These are phyloP conservation scores for Apotomis capreana DNA, from an alignment of 2,888 invertebrate genomes.

Conservation along the genomic window DNA sequence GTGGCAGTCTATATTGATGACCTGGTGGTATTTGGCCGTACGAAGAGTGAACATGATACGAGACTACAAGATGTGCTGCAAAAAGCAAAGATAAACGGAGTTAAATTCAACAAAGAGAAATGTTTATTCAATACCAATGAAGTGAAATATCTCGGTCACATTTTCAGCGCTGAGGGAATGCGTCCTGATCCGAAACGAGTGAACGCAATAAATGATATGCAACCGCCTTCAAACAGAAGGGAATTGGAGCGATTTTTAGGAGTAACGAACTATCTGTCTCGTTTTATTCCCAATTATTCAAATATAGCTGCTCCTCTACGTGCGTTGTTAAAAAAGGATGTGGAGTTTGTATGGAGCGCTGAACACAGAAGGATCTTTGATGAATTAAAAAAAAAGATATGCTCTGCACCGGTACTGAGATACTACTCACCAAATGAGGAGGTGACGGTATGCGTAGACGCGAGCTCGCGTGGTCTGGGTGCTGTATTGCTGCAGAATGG, in stretches of 20 bases:
- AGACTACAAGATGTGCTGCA: too few relatives aligned
- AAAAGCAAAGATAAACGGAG: slow-evolving; percentile 18
- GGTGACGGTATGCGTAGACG: slow-evolving; percentile 41
- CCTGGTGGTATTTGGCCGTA: too few relatives aligned
- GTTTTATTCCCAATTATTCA: slow-evolving; percentile 32
- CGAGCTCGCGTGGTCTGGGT: slow-evolving; percentile 33
- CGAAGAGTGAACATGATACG: too few relatives aligned
- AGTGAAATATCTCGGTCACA: too few relatives aligned
- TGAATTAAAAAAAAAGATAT: slow-evolving; percentile 15
- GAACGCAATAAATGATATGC: not conserved
- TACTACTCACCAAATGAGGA: slow-evolving; percentile 28
- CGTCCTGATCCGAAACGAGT: too few relatives aligned
- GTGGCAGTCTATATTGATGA: too few relatives aligned
- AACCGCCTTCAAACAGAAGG: not conserved
- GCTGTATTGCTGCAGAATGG: slow-evolving; percentile 38
- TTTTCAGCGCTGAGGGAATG: too few relatives aligned
- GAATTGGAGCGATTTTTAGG: too few relatives aligned
- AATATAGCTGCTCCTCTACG: slow-evolving; percentile 22
- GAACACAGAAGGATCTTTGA: slow-evolving; percentile 23
- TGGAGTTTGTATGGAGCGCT: too few relatives aligned
- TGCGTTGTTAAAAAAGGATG: slow-evolving; percentile 30
- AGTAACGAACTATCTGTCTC: slow-evolving; percentile 31
- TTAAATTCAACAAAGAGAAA: slow-evolving; percentile 21
- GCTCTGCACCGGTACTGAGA: slow-evolving; percentile 32
- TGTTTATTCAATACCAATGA: slow-evolving; percentile 6